Conservation (phyloP, 2,888 invertebrate genomes). For the Stramonita haemastoma region DNA sequence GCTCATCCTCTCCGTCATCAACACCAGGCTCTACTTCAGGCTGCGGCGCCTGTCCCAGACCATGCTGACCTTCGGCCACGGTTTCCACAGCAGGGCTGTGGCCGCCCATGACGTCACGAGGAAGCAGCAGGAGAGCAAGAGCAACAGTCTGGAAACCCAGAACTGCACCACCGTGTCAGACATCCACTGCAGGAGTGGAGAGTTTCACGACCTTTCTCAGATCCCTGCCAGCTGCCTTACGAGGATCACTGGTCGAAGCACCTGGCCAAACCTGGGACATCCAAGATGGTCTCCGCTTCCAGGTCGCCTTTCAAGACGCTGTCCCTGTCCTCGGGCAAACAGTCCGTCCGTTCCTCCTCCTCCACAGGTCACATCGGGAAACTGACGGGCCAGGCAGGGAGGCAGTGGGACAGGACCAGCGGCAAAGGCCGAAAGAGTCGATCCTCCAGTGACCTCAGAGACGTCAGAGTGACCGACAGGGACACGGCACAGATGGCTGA, state of each 20-base stretch:
- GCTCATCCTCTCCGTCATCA: constrained; percentile 23
- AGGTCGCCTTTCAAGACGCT: not conserved
- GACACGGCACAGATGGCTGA: not conserved
- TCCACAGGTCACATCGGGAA: constrained; percentile 22
- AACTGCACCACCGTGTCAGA: not conserved
- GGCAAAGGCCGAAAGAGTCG: not conserved
- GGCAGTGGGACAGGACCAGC: not conserved
- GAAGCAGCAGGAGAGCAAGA: not conserved
- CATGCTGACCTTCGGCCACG: constrained; percentile 10
- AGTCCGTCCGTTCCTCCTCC: not conserved
- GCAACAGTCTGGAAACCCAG: not conserved
- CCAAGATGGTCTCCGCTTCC: not conserved
- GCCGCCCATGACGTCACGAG: not conserved
- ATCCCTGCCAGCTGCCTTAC: not conserved
- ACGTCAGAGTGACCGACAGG: not conserved
- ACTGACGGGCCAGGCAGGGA: not conserved
- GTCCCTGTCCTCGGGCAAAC: not conserved
- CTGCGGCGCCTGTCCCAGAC: constrained; percentile 1
- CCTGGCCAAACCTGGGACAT: not conserved
- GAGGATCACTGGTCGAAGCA: not conserved
- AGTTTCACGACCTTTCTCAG: not conserved
- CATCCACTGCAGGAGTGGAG: not conserved
- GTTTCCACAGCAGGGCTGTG: not conserved
- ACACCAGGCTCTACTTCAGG: constrained; percentile 26
- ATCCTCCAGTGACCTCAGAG: not conserved